Percentiles rank a stretch among this genome's conserved stretches.
Conservation (phyloP, 1,140 invertebrate species). For the Micrasema minimum region DNA sequence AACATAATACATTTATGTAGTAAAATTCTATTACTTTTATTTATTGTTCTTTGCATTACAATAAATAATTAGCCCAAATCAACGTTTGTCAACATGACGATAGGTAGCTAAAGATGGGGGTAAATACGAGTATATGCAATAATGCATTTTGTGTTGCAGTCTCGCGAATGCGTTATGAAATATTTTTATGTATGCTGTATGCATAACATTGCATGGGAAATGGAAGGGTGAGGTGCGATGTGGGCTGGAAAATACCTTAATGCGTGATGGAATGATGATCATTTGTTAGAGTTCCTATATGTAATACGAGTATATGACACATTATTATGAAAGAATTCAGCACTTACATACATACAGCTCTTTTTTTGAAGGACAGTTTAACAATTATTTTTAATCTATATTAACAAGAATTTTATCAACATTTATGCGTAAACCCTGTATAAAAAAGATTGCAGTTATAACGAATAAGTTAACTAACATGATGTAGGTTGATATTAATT, state of each 20-base stretch:
- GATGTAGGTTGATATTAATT: constrained; percentile 1
- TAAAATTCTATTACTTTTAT: background rate
- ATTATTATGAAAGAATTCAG: background rate
- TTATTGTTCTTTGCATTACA: background rate
- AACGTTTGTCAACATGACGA: constrained; percentile 1
- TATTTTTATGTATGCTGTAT: constrained; percentile 44
- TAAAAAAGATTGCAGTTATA: background rate
- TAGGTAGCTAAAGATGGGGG: constrained; percentile 19
- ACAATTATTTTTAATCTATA: background rate
- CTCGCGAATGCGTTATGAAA: constrained; percentile 51
- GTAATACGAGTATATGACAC: background rate
- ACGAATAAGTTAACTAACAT: background rate
- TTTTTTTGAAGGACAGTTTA: background rate
- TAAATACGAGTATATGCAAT: constrained; percentile 46
- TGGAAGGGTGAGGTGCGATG: no score
- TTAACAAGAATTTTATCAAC: background rate
- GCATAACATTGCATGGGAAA: constrained; percentile 8
- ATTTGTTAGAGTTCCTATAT: no score
- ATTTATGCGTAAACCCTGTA: background rate
- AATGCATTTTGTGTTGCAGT: constrained; percentile 48
- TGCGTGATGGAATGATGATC: constrained; percentile 15
- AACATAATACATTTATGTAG: no score
- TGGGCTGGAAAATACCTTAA: background rate
- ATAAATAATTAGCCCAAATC: background rate
- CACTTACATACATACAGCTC: background rate